These are phyloP conservation scores for Arvicanthis niloticus DNA, from an alignment of 2,113 vertebrate species.

Conservation along the genomic window DNA sequence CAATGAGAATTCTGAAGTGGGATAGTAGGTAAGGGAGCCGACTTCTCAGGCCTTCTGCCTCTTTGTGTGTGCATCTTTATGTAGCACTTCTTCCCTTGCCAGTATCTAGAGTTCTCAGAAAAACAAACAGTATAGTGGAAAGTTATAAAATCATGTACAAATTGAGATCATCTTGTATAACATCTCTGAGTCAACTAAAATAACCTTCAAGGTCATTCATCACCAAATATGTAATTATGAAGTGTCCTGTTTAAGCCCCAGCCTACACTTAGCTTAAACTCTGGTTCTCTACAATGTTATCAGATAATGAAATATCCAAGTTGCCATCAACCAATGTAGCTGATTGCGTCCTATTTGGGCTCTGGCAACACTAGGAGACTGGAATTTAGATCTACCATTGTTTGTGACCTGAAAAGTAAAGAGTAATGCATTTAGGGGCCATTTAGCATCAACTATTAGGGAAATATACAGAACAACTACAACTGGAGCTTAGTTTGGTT, in stretches of 20 bases:
- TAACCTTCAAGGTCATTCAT: neutral
- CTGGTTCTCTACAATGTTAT: neutral
- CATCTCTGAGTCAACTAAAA: constrained; percentile 30
- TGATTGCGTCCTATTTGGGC: neutral
- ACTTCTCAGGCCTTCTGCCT: neutral
- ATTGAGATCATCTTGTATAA: constrained; percentile 38
- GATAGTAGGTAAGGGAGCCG: neutral
- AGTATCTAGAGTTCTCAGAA: neutral
- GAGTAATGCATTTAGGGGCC: neutral
- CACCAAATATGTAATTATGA: constrained; percentile 33
- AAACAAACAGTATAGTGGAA: neutral
- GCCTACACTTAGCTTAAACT: neutral
- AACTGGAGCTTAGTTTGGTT: neutral
- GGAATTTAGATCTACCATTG: neutral
- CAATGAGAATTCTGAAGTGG: neutral
- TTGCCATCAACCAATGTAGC: neutral
- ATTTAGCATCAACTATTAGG: neutral
- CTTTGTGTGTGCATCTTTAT: neutral
- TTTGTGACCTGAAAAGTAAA: neutral
- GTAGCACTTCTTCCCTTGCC: neutral
- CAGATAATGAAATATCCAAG: neutral
- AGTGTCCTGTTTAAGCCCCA: neutral
- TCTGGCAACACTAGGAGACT: neutral
- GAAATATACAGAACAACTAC: neutral
- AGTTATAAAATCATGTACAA: constrained; percentile 41